Conservation (phyloP, 1,140 invertebrate genomes). For the Lasioglossum baleicum region DNA sequence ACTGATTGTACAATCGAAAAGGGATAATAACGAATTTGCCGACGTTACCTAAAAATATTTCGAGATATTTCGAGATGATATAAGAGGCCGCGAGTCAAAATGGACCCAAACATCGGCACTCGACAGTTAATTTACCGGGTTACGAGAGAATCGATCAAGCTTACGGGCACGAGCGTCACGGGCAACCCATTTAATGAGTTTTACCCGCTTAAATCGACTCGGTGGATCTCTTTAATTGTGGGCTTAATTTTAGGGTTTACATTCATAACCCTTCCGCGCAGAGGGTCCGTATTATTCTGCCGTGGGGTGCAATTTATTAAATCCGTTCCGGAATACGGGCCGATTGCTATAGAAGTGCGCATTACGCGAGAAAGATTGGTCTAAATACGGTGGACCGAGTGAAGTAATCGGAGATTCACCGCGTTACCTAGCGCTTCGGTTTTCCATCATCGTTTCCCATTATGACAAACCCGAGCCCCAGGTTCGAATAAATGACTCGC, state of each 20-base stretch:
- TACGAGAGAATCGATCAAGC: constrained; percentile 8
- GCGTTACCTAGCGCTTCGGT: neutral
- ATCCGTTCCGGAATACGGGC: constrained; percentile 35
- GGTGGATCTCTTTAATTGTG: constrained; percentile 65
- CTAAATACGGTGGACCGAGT: neutral
- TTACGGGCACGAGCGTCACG: neutral
- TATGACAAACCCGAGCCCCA: neutral
- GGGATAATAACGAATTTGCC: too few relatives aligned
- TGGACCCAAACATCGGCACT: too few relatives aligned
- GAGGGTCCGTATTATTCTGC: constrained; percentile 48
- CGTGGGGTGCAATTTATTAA: constrained; percentile 52
- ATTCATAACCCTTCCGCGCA: constrained; percentile 71
- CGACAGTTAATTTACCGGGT: neutral
- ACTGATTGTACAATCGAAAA: too few relatives aligned
- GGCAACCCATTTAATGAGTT: constrained; percentile 28
- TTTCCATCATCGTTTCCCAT: neutral
- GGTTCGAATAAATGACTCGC: constrained; percentile 17
- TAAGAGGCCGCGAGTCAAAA: too few relatives aligned
- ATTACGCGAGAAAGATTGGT: neutral
- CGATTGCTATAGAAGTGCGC: constrained; percentile 7
- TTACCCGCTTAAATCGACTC: constrained; percentile 47
- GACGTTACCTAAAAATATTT: too few relatives aligned
- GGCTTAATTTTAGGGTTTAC: constrained; percentile 68
- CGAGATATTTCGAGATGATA: too few relatives aligned
- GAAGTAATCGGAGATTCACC: neutral